Percentiles rank a stretch among this genome's conserved stretches.
Evolutionary conservation across 2,113 vertebrate genomes (phyloP).

Genomic region (Scalopus aquaticus): DNA sequence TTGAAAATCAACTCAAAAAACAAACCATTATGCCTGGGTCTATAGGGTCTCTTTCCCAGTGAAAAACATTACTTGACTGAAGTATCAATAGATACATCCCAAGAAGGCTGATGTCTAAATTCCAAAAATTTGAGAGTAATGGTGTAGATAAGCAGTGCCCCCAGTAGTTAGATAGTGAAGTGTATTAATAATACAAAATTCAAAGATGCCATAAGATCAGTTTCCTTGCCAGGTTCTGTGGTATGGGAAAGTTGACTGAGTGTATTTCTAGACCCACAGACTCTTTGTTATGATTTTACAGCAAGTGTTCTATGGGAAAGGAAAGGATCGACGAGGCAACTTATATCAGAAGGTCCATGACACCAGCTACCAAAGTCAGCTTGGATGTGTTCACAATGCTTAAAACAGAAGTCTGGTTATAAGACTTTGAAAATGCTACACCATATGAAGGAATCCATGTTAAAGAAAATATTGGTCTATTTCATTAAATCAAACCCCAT

Average conservation of each 20-base stretch:
- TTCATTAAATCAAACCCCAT: neutral
- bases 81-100: neutral
- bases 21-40: neutral
- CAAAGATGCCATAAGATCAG: neutral
- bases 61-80: neutral
- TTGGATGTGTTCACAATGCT: neutral
- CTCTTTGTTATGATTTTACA: neutral
- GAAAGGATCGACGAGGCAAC: neutral
- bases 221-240: neutral
- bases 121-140: neutral
- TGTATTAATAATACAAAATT: neutral
- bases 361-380: neutral
- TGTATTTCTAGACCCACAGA: neutral
- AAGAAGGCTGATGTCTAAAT: neutral
- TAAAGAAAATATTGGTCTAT: neutral
- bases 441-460: neutral
- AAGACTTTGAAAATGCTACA: neutral
- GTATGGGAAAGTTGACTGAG: neutral
- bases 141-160: neutral
- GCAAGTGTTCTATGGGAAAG: neutral
- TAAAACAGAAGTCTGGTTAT: neutral
- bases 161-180: neutral
- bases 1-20: constrained; percentile 31
- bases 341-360: neutral
- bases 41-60: neutral